Base-by-base conservation (phyloP, 1,140 invertebrate genomes). In the Caenorhabditis tropicalis region DNA sequence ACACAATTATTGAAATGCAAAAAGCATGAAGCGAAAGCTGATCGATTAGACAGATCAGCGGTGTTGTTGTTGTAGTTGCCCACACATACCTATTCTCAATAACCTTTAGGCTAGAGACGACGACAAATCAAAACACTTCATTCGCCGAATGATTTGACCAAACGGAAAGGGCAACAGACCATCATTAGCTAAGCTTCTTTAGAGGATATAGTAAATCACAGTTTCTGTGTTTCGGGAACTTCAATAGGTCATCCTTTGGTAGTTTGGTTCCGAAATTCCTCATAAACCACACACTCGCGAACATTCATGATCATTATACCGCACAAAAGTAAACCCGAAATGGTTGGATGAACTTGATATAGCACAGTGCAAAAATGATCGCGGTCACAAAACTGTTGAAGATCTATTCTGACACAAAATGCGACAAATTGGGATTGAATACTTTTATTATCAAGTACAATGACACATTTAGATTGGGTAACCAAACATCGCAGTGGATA, bases 311-410 rank as follows among this genome's bases (percentile, higher is more conserved):
- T 33, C 3, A 6, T 65, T 65, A 33, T 33, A 33, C 36, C 58
- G 19, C 16, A 56, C 24, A 27, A 27, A 56, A 65, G 29, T 6
- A 65, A 33, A 36, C 19, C 58, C 58, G 58, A 65, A 65, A 65
- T 65, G 58, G 58, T 16, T 65, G 58, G 36, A 19, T 65, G 58
- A 33, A n/a, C 31, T 19, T 65, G 36, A 65, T 65, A 65, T 21
- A 3, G 16, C 29, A n/a, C 33, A 33, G 29, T n/a, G n/a, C n/a
- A 33, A 65, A 33, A 65, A 65, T 65, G 58, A 65, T 65, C 58
- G 33, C 58, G 58, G 58, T 36, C 58, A 65, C 58, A 65, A 65
- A 65, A 65, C 16, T 33, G 58, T n/a, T 65, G 31, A 65, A 65
- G 58, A 65, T 65, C 58, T 65, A 33, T 60, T 65, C 29, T 15